These are phyloP conservation scores for Myiagra hebetior DNA, from an alignment of 2,113 vertebrate species.

Conservation along the genomic window DNA sequence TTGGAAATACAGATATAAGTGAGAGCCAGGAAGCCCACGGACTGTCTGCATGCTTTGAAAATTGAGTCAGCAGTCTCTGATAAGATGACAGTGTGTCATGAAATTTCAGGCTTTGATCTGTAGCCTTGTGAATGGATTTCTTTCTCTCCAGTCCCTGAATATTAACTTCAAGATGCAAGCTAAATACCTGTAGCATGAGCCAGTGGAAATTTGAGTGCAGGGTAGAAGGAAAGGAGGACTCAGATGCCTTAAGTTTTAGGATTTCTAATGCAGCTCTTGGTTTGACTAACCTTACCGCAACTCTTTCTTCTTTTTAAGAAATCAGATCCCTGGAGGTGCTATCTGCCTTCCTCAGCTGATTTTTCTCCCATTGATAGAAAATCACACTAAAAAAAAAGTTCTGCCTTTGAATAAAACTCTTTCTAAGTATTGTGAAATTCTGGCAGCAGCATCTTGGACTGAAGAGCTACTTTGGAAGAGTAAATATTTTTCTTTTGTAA, in stretches of 20 bases:
- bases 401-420: neutral
- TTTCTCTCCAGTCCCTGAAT: neutral
- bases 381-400: neutral
- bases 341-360: neutral
- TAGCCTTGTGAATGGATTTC: neutral
- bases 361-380: neutral
- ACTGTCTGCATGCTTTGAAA: slow-evolving; percentile 17
- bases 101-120: neutral
- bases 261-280: neutral
- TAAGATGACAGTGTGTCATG: neutral
- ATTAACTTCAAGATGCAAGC: neutral
- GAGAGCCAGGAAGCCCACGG: neutral
- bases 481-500: neutral
- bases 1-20: neutral
- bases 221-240: neutral
- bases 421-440: neutral
- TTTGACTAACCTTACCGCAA: neutral
- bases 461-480: neutral
- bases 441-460: neutral
- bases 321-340: neutral
- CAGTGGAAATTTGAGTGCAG: neutral
- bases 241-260: neutral
- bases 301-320: neutral
- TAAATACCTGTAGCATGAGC: neutral
- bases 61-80: neutral